phyloP scores from a whole-genome alignment of 1,140 invertebrate genomes.

The Chymomyza costata region DNA sequence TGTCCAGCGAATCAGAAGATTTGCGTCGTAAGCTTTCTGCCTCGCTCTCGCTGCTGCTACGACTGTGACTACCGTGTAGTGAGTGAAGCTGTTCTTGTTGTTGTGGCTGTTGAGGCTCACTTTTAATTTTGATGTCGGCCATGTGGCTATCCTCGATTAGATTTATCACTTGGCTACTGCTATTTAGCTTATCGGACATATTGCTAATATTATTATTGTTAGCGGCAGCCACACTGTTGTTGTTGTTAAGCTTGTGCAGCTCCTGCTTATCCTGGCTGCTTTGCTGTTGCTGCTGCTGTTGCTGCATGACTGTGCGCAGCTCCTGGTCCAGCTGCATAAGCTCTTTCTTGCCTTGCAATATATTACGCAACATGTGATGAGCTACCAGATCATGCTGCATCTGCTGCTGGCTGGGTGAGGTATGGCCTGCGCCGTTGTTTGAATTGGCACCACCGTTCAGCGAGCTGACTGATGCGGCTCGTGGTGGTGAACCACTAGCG shows the following conservation, averaged over 20 bases:
- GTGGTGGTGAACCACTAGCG: conserved; percentile 42
- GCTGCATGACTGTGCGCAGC: conserved; percentile 75
- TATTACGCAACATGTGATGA: conserved; percentile 88
- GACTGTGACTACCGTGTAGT: conserved; percentile 19
- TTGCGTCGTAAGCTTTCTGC: conserved; percentile 55
- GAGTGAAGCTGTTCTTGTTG: conserved; percentile 29
- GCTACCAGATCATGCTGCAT: conserved; percentile 81
- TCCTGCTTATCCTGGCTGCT: conserved; percentile 78
- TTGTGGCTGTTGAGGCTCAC: conserved; percentile 56
- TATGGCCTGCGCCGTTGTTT: conserved; percentile 64
- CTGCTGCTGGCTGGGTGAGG: conserved; percentile 29
- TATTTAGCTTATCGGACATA: conserved; percentile 60
- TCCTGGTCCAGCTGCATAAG: conserved; percentile 81
- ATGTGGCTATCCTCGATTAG: conserved; percentile 62
- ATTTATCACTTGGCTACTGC: conserved; percentile 62
- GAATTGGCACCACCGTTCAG: conserved; percentile 56
- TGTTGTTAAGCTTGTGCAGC: conserved; percentile 72
- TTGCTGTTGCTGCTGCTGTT: conserved; percentile 78
- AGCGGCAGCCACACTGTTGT: conserved; percentile 62
- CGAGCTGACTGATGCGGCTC: conserved; percentile 61
- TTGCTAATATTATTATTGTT: conserved; percentile 75
- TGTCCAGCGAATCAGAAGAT: conserved; percentile 62
- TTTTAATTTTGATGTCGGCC: conserved; percentile 68
- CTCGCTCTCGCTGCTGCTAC: conserved; percentile 50
- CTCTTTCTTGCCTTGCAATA: conserved; percentile 88